Conservation (phyloP, 1,140 invertebrate species). For the Heliconius hermathena region DNA sequence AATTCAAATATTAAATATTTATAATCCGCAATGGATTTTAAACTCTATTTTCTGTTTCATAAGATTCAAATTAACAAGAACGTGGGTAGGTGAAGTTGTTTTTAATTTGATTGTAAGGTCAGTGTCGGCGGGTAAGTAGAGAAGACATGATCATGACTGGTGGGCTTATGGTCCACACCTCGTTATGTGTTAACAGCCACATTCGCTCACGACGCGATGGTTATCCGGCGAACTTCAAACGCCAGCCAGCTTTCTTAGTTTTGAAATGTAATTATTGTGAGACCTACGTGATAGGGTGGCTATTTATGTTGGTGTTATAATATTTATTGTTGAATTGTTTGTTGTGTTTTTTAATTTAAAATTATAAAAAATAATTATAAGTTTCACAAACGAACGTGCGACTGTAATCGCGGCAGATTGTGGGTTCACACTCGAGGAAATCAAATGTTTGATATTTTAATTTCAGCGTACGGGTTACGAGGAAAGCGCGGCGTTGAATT, state of each 20-base stretch:
- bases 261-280: constrained; percentile 63
- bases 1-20: constrained; percentile 53
- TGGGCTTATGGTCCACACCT: constrained; percentile 79
- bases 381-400: no score
- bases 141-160: constrained; percentile 80
- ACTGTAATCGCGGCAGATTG: no score
- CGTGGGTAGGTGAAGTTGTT: constrained; percentile 35
- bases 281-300: constrained; percentile 62
- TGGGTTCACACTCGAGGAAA: no score
- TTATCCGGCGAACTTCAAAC: constrained; percentile 76
- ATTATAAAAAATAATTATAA: no score
- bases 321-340: constrained; percentile 7
- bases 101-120: constrained; percentile 57
- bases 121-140: constrained; percentile 77
- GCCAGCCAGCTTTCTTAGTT: constrained; percentile 52
- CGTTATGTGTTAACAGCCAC: constrained; percentile 79
- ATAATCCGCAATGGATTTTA: constrained; percentile 31
- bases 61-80: constrained; percentile 24
- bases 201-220: constrained; percentile 78
- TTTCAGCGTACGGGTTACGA: no score
- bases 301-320: constrained; percentile 40
- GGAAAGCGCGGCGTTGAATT: no score
- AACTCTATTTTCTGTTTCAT: constrained; percentile 35
- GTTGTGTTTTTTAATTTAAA: no score
- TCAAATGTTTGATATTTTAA: no score